Evolutionary conservation across 2,113 vertebrate species (phyloP).

Genomic region (Menidia beryllina): DNA sequence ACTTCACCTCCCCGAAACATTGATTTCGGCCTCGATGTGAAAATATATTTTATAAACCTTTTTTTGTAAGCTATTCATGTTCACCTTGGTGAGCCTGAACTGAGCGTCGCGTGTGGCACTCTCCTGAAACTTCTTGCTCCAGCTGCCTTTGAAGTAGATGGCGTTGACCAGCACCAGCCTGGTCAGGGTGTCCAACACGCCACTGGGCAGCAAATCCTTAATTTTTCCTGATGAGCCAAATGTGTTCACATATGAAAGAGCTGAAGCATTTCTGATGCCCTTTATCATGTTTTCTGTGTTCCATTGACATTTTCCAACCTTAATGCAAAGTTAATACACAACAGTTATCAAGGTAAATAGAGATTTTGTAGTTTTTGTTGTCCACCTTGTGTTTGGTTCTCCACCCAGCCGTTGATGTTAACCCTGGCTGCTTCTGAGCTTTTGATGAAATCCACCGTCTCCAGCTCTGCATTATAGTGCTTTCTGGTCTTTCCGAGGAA

Average conservation of each 20-base stretch:
- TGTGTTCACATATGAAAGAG: background rate
- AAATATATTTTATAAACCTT: no score
- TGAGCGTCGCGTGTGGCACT: conserved; percentile 69
- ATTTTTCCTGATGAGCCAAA: conserved; percentile 82
- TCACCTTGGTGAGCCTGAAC: conserved; percentile 82
- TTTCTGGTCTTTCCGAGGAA: conserved; percentile 70
- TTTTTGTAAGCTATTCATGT: no score
- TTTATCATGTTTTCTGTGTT: no score
- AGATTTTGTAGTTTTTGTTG: background rate
- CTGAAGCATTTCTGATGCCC: no score
- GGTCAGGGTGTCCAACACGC: conserved; percentile 76
- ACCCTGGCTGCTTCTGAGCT: conserved; percentile 63
- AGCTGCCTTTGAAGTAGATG: conserved; percentile 94
- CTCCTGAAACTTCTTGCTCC: conserved; percentile 85
- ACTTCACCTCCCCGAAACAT: no score
- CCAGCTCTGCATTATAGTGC: conserved; percentile 77
- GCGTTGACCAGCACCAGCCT: conserved; percentile 91
- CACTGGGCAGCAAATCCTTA: conserved; percentile 80
- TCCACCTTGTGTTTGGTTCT: conserved; percentile 78
- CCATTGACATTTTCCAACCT: no score
- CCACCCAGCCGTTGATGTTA: conserved; percentile 83
- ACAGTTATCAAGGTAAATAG: no score
- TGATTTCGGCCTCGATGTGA: no score
- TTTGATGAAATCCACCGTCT: conserved; percentile 72
- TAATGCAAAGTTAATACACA: background rate